Base-by-base conservation (phyloP, 1,140 invertebrate genomes). In the Centruroides sculpturatus region DNA sequence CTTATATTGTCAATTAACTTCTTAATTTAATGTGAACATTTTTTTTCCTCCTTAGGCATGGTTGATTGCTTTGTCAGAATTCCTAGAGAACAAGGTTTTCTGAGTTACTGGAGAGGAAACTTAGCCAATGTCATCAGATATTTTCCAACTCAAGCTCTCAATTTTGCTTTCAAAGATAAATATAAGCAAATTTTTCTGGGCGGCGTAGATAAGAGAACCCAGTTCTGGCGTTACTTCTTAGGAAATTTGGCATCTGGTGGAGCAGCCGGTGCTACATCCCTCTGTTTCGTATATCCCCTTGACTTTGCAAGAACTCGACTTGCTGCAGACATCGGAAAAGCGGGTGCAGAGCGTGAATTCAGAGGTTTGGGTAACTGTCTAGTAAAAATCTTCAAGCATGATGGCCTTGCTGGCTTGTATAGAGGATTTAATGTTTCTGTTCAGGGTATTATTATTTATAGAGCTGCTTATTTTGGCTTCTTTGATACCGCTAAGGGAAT, bases 91-190 rank as follows among this genome's bases (percentile, higher is more conserved):
- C 88, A 92, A 77, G 90, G 91, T 64, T 74, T 87, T 62, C 61
- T 84, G 13, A 85, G 88, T 67, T 93, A 85, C 79, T 97, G 92
- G 92, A 82, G 92, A 77, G 93, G 92, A 74, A 97, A 97, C 78
- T 74, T 94, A 70, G 90, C 89, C 71, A 95, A 95, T 76, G 87
- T 91, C 67, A 85, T 91, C 75, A 78, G 89, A 74, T 94, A 94
- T 76, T 95, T 95, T 79, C 92, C 92, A 62, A 93, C 90, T 58
- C 92, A 95, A 77, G 92, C 92, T 65, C 79, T 95, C 64, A 96
- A 96, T 81, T 96, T 96, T 77, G 89, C 91, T 66, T 94, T 95
- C 79, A 94, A 95, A 77, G 89, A 92, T 75, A 71, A 72, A 54
- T 73, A 72, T 63, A 74, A 71, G 59, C 66, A 72, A 60, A 69